These are phyloP conservation scores for Periplaneta americana DNA, from an alignment of 1,140 invertebrate species.

Conservation along the genomic window DNA sequence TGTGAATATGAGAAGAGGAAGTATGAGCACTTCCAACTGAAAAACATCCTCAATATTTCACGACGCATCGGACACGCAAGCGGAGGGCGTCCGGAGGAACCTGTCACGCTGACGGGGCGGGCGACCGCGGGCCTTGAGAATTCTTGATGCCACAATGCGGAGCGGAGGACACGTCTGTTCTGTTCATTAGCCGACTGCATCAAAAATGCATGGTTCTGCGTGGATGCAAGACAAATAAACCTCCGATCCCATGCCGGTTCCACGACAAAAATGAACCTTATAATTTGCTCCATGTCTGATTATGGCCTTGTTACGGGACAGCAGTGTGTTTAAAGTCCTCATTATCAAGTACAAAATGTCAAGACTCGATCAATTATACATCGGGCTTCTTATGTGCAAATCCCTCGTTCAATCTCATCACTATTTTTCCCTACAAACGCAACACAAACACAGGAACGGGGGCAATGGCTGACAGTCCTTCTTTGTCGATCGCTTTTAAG, in stretches of 20 bases:
- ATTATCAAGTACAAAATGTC: too few relatives aligned
- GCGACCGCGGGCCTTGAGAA: background rate
- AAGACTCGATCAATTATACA: too few relatives aligned
- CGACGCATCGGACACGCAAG: background rate
- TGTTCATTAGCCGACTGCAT: background rate
- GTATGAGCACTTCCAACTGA: background rate
- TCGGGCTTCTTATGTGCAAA: too few relatives aligned
- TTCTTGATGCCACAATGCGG: background rate
- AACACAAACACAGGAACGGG: too few relatives aligned
- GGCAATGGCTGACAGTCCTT: too few relatives aligned
- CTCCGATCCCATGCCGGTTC: background rate
- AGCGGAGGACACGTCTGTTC: background rate
- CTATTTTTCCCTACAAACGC: too few relatives aligned
- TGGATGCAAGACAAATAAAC: background rate
- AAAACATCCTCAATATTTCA: background rate
- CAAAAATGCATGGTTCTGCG: background rate
- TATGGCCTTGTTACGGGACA: background rate
- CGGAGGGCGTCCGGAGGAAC: background rate
- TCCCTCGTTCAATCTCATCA: too few relatives aligned
- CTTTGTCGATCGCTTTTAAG: too few relatives aligned
- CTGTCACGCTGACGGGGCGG: background rate
- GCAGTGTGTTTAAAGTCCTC: background rate
- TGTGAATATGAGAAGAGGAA: background rate
- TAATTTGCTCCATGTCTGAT: background rate
- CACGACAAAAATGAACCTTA: background rate